Evolutionary conservation across 2,888 invertebrate species (phyloP), one percentile per base, ranked within the genome.

Genomic region (Cyclophora punctaria): DNA sequence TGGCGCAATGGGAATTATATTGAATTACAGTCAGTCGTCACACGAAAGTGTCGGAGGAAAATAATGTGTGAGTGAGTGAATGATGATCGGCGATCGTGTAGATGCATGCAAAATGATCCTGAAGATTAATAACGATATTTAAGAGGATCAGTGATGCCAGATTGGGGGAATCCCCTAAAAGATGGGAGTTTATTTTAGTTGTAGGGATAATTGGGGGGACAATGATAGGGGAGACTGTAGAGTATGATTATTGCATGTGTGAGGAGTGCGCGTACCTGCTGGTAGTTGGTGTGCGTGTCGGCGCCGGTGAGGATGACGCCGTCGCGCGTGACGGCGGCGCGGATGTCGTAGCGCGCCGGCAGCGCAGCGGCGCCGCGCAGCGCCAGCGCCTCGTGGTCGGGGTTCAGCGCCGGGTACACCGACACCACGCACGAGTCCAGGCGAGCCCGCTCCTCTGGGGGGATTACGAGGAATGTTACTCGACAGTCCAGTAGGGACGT

Each of bases 401-500:
- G 96, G 89, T 98, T 97, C 62, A 99, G 88, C 4, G 97, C 96
- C 40, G 98, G 98, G 80, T 97, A 96, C 53, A 98, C 97, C 45
- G 96, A 94, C 51, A 99, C 94, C 55, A 95, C 95, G 83, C 99
- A 99, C 49, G 96, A 96, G 80, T 98, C 98, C 66, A 98, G 81
- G 75, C 94, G 93, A 75, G 94, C 93, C 49, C 71, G 71, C 34
- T 70, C 75, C 7, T 75, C 69, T 60, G 75, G 2, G 44, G 44
- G 7, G 37, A 37, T 37, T 2, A 37, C 4, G 37, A 20, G 20
- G 20, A n/a, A 20, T 20, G 2, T 20, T 20, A 20, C 20, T 20
- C 20, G 41, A 41, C 3, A 3, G 41, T 41, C 41, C 20, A 1
- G 20, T 20, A 20, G 20, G 20, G 20, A 20, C 20, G 20, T 20